Conservation (phyloP, 2,888 invertebrate species). For the Lepetodrilus schrolli region DNA sequence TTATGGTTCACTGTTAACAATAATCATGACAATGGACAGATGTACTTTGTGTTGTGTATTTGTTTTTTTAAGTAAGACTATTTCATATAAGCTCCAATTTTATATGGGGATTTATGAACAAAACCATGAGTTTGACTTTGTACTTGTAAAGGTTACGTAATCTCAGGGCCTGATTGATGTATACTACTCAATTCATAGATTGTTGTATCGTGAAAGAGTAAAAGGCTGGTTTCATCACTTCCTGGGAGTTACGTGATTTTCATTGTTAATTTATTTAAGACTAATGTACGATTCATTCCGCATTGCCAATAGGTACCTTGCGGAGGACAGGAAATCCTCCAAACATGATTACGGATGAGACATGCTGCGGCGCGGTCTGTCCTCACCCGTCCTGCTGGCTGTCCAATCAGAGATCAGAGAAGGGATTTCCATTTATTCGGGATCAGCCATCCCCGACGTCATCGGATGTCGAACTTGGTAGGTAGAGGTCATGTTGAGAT, state of each 20-base stretch:
- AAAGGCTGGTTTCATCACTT: not conserved
- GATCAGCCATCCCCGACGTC: not conserved
- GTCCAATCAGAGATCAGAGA: constrained; percentile 55
- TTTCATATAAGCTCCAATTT: too few relatives aligned
- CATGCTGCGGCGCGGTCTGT: constrained; percentile 66
- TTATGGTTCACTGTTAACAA: too few relatives aligned
- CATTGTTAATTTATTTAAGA: not conserved
- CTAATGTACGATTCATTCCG: not conserved
- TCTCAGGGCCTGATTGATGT: too few relatives aligned
- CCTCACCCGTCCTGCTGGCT: constrained; percentile 71
- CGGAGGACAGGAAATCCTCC: not conserved
- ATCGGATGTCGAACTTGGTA: constrained; percentile 47
- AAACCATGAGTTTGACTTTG: too few relatives aligned
- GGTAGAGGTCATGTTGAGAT: not conserved
- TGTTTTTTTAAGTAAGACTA: too few relatives aligned
- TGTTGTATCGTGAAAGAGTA: not conserved
- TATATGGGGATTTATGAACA: too few relatives aligned
- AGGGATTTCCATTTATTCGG: constrained; percentile 49
- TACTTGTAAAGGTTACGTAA: too few relatives aligned
- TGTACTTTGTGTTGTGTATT: too few relatives aligned
- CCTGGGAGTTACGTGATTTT: too few relatives aligned
- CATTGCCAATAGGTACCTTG: constrained; percentile 5
- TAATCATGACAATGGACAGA: too few relatives aligned
- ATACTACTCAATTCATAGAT: too few relatives aligned
- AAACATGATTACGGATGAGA: constrained; percentile 49